These are phyloP conservation scores for Batillaria attramentaria DNA, from an alignment of 1,140 invertebrate genomes.

Conservation along the genomic window DNA sequence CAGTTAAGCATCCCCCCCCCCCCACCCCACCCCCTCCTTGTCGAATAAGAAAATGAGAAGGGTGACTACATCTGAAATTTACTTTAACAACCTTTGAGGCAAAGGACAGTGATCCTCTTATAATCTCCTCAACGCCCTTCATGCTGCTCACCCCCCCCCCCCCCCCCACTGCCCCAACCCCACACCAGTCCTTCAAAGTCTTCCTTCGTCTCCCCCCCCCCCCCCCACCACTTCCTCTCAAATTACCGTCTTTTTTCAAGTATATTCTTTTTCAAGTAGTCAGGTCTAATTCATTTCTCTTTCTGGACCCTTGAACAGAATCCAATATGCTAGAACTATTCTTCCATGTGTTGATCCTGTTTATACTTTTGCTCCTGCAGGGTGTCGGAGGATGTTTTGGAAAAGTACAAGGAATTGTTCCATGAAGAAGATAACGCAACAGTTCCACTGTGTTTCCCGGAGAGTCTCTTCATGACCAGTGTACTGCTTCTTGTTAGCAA, in stretches of 20 bases:
- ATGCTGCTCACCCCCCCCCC: neutral
- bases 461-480: slow-evolving; percentile 36
- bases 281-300: neutral
- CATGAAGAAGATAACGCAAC: neutral
- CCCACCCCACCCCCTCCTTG: too few relatives aligned
- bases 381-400: slow-evolving; percentile 25
- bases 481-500: slow-evolving; percentile 30
- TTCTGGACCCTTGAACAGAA: neutral
- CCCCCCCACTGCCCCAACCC: neutral
- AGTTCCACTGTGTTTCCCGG: slow-evolving; percentile 39
- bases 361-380: slow-evolving; percentile 17
- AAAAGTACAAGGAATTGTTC: slow-evolving; percentile 37
- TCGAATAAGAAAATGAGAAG: neutral
- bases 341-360: neutral
- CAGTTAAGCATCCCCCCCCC: neutral
- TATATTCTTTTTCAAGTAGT: neutral
- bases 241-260: neutral
- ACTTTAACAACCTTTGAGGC: neutral
- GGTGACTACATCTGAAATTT: neutral
- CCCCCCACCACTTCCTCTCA: neutral
- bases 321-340: neutral
- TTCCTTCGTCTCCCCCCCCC: neutral
- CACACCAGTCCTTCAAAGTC: neutral
- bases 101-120: neutral
- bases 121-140: neutral